phyloP scores from a whole-genome alignment of 53 echinoderm and acorn worm genomes.

The Patiria pectinifera region DNA sequence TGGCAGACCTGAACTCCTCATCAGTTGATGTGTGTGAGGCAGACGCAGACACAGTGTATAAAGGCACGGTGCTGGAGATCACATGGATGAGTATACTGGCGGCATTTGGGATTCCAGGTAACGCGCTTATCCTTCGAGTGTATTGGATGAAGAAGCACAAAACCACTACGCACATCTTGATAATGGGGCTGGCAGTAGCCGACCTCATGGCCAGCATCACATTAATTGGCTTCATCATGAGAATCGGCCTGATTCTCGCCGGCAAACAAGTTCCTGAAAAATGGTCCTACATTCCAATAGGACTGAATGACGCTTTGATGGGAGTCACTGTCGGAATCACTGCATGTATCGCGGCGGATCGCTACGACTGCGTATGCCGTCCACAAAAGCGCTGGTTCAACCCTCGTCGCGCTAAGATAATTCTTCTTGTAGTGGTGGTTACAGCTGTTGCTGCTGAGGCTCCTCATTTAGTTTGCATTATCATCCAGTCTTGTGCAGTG shows the following conservation, averaged over 20 bases:
- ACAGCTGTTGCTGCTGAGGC: neutral
- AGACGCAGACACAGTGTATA: too few relatives aligned
- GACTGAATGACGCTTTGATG: too few relatives aligned
- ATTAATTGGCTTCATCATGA: conserved; percentile 10
- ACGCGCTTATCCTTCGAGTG: conserved; percentile 52
- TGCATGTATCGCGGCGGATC: conserved; percentile 66
- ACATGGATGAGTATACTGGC: too few relatives aligned
- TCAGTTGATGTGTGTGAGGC: too few relatives aligned
- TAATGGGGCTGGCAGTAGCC: conserved; percentile 49
- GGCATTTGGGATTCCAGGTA: conserved; percentile 57
- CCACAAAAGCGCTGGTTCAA: conserved; percentile 53
- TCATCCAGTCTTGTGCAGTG: neutral
- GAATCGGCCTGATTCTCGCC: neutral
- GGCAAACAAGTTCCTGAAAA: neutral
- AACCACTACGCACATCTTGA: conserved; percentile 67
- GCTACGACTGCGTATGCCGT: conserved; percentile 70
- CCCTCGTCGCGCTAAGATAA: conserved; percentile 14
- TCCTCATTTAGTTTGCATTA: too few relatives aligned
- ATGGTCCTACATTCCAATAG: neutral
- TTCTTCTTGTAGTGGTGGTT: conserved; percentile 1
- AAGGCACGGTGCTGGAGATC: too few relatives aligned
- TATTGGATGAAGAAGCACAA: conserved; percentile 61
- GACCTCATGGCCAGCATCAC: conserved; percentile 57
- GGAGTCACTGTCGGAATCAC: conserved; percentile 42
- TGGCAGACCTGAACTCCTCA: too few relatives aligned